Base-by-base conservation (phyloP, 2,888 invertebrate species). In the Argyra leucocephala region DNA sequence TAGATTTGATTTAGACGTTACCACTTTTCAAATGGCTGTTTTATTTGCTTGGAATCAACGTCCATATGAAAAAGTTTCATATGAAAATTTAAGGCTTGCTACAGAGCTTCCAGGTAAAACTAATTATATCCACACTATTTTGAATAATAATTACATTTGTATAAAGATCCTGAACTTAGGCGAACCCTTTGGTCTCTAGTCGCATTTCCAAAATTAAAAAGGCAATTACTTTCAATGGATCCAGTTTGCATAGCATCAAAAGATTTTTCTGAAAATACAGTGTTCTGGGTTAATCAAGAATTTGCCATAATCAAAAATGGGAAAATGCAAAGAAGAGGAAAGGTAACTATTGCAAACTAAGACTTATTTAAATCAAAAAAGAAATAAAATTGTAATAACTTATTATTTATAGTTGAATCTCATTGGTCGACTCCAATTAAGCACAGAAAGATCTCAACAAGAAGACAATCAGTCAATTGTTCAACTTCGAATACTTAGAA, bases 11-110 rank as follows among this genome's bases (percentile, higher is more conserved):
- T 83, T 99, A 73, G 99, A 99, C 78, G 97, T 99, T 7, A 99
- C 98, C 18, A 98, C 99, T 26, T 98, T 98, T 81, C 99, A 99
- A 87, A 97, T 99, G 97, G 96, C 97, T 57, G 97, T 99, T 21
- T 82, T 99, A 60, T 98, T 97, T 82, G 95, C 96, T 21, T 99
- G 97, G 97, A 99, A 99, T 83, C 96, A 97, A 78, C 85, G 97
- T 70, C 94, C 94, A 1, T 82, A 87, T 72, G 96, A 97, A 74
- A 91, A 88, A 80, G 89, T 99, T 68, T 90, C 93, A n/a, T 96
- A 96, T 75, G 99, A 99, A 81, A 96, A 96, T 82, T 83, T 99
- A 67, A 86, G 94, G 73, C 83, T 99, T 70, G 97, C 98, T 4
- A 98, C 99, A 1, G 97, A 98, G 81, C 83, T 99, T 70, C 97